phyloP scores from a whole-genome alignment of 2,888 invertebrate species.

The Heteromurus nitidus region DNA sequence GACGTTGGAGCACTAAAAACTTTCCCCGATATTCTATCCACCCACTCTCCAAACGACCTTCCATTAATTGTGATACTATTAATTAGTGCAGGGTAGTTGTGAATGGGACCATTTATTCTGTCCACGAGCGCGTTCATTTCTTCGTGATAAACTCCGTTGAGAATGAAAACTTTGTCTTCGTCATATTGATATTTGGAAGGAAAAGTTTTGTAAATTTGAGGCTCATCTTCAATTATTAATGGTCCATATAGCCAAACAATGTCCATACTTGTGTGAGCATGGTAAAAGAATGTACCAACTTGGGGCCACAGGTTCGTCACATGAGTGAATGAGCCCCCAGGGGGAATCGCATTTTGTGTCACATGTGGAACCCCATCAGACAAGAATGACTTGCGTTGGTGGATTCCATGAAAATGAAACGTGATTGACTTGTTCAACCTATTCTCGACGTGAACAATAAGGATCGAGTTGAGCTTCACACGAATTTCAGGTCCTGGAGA shows the following conservation, averaged over 20 bases:
- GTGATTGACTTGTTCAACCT: conserved; percentile 36
- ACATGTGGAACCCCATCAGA: conserved; percentile 65
- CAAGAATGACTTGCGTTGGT: conserved; percentile 59
- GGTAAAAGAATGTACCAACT: conserved; percentile 66
- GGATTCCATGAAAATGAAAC: conserved; percentile 67
- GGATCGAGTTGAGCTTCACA: conserved; percentile 34
- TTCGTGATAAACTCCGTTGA: conserved; percentile 64
- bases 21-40: conserved; percentile 19
- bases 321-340: conserved; percentile 50
- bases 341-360: conserved; percentile 60
- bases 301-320: conserved; percentile 60
- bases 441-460: conserved; percentile 55
- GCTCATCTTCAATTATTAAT: conserved; percentile 61
- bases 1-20: conserved; percentile 1
- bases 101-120: conserved; percentile 46
- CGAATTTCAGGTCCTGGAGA: conserved; percentile 64
- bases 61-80: conserved; percentile 59
- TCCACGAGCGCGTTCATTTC: conserved; percentile 30
- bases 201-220: conserved; percentile 24
- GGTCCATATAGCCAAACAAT: conserved; percentile 65
- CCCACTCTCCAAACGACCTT: conserved; percentile 59
- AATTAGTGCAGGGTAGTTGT: conserved; percentile 42
- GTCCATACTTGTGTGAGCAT: conserved; percentile 67
- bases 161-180: conserved; percentile 60
- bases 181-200: conserved; percentile 63